Conservation (phyloP, 2,888 invertebrate genomes). For the Caenorhabditis doughertyi region DNA sequence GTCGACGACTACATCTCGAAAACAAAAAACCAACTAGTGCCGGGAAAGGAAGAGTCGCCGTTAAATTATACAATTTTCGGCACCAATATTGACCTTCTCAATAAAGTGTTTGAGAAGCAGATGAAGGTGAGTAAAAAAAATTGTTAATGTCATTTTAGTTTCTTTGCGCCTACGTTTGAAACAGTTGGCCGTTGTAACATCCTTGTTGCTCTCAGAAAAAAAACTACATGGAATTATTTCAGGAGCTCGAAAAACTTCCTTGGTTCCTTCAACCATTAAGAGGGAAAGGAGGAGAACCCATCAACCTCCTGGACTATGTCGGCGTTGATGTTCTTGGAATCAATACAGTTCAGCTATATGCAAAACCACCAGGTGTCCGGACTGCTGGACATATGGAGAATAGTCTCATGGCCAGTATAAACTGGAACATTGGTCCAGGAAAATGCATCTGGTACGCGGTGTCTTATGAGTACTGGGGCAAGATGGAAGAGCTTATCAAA, state of each 20-base stretch:
- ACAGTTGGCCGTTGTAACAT: no score
- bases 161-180: no score
- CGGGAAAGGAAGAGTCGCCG: no score
- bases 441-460: constrained; percentile 18
- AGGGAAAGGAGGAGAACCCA: background rate
- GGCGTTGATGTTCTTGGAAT: background rate
- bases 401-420: constrained; percentile 30
- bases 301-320: background rate
- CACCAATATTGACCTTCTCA: no score
- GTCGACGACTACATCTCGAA: no score
- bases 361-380: background rate
- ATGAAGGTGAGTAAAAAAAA: no score
- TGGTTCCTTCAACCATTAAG: background rate
- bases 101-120: no score
- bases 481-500: background rate
- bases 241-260: background rate
- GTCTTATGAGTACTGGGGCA: constrained; percentile 35
- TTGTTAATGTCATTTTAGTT: no score
- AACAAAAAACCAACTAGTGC: no score
- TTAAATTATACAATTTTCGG: no score
- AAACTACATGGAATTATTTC: background rate
- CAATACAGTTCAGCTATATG: constrained; percentile 40
- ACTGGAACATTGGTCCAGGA: constrained; percentile 18
- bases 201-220: no score
- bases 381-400: constrained; percentile 45